These are phyloP conservation scores for Nomada ferruginata DNA, from an alignment of 2,888 invertebrate species.

Conservation along the genomic window DNA sequence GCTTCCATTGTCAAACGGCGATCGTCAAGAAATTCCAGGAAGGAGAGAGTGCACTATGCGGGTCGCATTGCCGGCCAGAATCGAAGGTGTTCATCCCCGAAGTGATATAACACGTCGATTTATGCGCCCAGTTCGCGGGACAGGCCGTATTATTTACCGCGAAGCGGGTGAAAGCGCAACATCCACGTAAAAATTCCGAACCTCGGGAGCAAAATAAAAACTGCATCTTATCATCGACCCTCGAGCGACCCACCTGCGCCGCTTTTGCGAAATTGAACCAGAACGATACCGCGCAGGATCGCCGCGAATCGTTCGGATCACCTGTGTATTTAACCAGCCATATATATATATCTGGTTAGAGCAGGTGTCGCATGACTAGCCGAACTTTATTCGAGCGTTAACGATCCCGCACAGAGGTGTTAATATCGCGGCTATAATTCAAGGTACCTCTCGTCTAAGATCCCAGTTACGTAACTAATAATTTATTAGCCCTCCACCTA, in stretches of 20 bases:
- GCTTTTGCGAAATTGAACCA: constrained; percentile 22
- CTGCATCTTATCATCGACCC: constrained; percentile 26
- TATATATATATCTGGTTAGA: no score
- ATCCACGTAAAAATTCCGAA: constrained; percentile 53
- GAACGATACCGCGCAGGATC: constrained; percentile 5
- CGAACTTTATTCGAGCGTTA: no score
- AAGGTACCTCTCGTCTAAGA: no score
- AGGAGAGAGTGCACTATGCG: no score
- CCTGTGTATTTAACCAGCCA: no score
- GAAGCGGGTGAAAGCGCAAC: constrained; percentile 4
- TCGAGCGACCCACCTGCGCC: constrained; percentile 27
- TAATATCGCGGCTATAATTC: no score
- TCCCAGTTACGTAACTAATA: no score
- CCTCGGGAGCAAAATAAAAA: constrained; percentile 32
- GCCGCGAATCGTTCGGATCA: no score
- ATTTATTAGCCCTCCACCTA: no score
- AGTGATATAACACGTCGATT: constrained; percentile 74
- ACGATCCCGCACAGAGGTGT: no score
- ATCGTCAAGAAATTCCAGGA: constrained; percentile 42
- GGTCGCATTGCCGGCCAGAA: background rate
- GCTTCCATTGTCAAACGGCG: constrained; percentile 50
- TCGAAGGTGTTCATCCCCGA: constrained; percentile 61
- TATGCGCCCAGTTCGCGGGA: constrained; percentile 70
- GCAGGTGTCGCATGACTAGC: no score
- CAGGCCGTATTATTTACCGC: constrained; percentile 69